Base-by-base conservation (phyloP, 2,888 invertebrate genomes). In the Spatulosminthurus flaviceps region DNA sequence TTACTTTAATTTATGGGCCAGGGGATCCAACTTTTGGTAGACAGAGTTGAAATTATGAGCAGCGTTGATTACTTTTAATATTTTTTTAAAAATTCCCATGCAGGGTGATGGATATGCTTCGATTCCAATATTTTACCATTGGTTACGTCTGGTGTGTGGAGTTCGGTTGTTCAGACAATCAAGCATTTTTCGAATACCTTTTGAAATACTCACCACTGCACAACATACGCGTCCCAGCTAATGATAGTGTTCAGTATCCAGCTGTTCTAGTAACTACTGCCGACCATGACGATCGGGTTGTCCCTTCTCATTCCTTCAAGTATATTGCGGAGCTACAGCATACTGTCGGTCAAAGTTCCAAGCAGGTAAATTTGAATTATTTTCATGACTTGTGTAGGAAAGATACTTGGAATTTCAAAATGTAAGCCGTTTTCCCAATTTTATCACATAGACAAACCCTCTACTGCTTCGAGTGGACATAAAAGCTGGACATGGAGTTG, bases 211-310 rank as follows among this genome's bases (percentile, higher is more conserved):
- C 98, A 4, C 98, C 98, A 0, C 89, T 98, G 51, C 98, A 99
- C 89, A 98, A 97, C 88, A 92, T 98, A 16, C 89, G 89, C 81
- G 88, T 91, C 19, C 94, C 95, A 0, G 86, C 88, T 73, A 89
- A 83, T 22, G 84, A 85, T 34, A 84, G 83, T 75, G 80, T 81
- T 0, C 92, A 96, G 88, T 89, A 98, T 98, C 89, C 98, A 98
- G 89, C 92, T 98, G 93, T 93, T 19, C 89, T 99, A 82, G 90
- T 98, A 80, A 89, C 96, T 85, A 97, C 98, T n/a, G 98, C 96
- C 24, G 98, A 98, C 90, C 98, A 99, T 88, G 98, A 98, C 89
- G 98, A 98, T 89, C 92, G 98, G 85, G 98, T 99, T 82, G 98
- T 98, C 83, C 98, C 98, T 72, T 91, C 96, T 83, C 98, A 99